phyloP scores from a whole-genome alignment of 2,888 invertebrate genomes.

The Marronus borbonicus region DNA sequence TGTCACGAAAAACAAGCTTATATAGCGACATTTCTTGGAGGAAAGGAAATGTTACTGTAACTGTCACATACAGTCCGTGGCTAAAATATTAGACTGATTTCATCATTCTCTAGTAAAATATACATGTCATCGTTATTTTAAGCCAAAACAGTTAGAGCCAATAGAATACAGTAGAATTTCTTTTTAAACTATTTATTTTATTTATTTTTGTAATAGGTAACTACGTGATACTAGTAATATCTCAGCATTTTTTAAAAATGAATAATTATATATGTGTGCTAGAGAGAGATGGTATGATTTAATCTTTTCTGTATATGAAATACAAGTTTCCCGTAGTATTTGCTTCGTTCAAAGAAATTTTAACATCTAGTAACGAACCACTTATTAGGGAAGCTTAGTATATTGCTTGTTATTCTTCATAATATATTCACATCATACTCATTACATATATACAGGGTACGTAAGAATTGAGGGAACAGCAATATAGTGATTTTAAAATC shows the following conservation, averaged over 20 bases:
- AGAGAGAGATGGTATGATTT: background rate
- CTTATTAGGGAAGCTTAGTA: background rate
- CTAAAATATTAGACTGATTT: conserved; percentile 44
- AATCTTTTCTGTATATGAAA: no score
- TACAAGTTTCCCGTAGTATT: no score
- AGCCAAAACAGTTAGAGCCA: no score
- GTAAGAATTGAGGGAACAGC: conserved; percentile 37
- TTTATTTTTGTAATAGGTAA: background rate
- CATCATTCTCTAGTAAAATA: conserved; percentile 13
- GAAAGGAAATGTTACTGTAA: conserved; percentile 7
- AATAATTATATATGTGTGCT: background rate
- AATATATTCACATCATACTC: conserved; percentile 17
- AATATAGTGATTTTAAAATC: conserved; percentile 12
- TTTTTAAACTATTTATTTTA: conserved; percentile 10
- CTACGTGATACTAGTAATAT: background rate
- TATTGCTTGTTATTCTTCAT: conserved; percentile 27
- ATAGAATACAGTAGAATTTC: background rate
- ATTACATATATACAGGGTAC: conserved; percentile 46
- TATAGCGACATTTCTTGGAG: conserved; percentile 13
- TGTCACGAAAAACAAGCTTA: conserved; percentile 19
- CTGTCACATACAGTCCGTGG: conserved; percentile 38
- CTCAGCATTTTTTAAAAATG: background rate
- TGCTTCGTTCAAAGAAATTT: background rate
- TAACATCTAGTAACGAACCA: background rate
- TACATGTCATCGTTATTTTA: conserved; percentile 21